Evolutionary conservation across 2,113 vertebrate species (phyloP).

Genomic region (Lethenteron reissneri): DNA sequence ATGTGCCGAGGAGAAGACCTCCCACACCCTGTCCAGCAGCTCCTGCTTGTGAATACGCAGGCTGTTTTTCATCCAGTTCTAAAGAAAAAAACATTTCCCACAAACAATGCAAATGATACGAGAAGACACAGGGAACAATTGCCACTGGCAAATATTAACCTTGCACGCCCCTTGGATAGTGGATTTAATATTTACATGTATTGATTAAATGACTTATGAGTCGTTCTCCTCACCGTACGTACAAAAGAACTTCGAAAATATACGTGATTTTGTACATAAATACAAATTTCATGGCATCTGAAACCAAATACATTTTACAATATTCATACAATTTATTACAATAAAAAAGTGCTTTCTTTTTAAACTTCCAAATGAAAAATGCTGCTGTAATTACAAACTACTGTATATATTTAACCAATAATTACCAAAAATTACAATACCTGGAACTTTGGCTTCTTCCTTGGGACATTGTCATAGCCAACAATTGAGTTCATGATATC

Average conservation of each 20-base stretch:
- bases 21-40: constrained; percentile 63
- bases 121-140: background rate
- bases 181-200: background rate
- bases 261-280: background rate
- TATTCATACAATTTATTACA: background rate
- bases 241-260: background rate
- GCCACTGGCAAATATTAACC: background rate
- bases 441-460: constrained; percentile 82
- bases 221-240: background rate
- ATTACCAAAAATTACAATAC: constrained; percentile 20
- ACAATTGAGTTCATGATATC: constrained; percentile 48
- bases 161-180: background rate
- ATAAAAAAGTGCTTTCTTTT: background rate
- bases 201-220: background rate
- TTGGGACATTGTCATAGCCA: constrained; percentile 59
- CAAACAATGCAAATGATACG: background rate
- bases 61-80: constrained; percentile 97
- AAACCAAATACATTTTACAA: background rate
- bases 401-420: background rate
- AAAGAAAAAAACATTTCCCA: background rate
- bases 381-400: background rate
- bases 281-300: background rate
- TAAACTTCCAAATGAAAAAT: background rate
- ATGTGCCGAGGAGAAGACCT: constrained; percentile 36
- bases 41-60: constrained; percentile 33